Evolutionary conservation across 2,888 invertebrate genomes (phyloP).

Genomic region (Deilephila elpenor): DNA sequence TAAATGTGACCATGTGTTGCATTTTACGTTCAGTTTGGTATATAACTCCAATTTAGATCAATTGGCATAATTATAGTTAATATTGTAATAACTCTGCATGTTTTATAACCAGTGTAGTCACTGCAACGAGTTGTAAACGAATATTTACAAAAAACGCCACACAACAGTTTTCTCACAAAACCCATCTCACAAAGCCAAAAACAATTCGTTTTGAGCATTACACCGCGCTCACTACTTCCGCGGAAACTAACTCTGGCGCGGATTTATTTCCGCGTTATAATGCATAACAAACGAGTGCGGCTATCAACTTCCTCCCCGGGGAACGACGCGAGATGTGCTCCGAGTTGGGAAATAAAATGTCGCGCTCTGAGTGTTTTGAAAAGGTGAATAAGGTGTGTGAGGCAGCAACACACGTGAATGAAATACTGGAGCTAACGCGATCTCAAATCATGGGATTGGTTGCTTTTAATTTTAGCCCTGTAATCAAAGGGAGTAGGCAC

Average conservation of each 20-base stretch:
- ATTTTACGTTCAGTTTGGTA: too few species aligned
- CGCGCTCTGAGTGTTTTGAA: neutral
- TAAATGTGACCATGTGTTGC: too few species aligned
- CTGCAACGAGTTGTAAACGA: too few species aligned
- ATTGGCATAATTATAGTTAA: too few species aligned
- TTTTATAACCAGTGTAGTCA: too few species aligned
- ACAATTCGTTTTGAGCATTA: neutral
- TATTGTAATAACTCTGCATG: too few species aligned
- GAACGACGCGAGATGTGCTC: neutral
- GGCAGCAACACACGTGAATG: neutral
- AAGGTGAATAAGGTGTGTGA: neutral
- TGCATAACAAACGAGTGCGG: neutral
- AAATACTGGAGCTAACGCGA: neutral
- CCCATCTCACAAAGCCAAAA: neutral
- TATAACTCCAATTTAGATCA: too few species aligned
- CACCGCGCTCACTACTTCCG: neutral
- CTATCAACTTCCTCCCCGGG: neutral
- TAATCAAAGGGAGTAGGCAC: too few species aligned
- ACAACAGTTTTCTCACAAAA: neutral
- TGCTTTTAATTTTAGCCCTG: too few species aligned
- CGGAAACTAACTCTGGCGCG: neutral
- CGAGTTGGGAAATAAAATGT: neutral
- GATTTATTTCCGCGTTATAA: neutral
- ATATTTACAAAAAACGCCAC: neutral
- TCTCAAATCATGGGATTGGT: too few species aligned